Percentiles rank a stretch among this genome's conserved stretches.
phyloP scores from a whole-genome alignment of 2,113 vertebrate species.

The Glaucomys volans region DNA sequence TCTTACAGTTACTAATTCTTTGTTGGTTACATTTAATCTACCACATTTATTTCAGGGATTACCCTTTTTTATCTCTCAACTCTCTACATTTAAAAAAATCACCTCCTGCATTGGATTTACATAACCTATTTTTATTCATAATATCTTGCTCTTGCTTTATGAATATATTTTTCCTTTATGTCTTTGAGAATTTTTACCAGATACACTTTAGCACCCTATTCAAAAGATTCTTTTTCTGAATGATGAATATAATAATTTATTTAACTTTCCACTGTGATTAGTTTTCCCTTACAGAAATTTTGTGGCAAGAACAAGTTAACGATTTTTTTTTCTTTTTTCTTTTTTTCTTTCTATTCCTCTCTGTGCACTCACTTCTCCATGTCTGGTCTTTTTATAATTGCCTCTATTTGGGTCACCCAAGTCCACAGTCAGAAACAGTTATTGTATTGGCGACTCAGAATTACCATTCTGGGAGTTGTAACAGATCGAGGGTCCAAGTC shows the following conservation, averaged over 20 bases:
- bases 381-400: neutral
- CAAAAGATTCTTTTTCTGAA: neutral
- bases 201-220: neutral
- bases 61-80: neutral
- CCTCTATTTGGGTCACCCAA: neutral
- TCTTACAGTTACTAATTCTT: neutral
- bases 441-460: neutral
- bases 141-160: neutral
- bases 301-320: neutral
- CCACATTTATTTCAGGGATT: slow-evolving; percentile 2
- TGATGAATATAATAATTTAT: slow-evolving; percentile 17
- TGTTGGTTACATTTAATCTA: neutral
- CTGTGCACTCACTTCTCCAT: neutral
- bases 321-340: neutral
- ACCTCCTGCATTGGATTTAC: neutral
- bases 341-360: neutral
- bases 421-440: neutral
- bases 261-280: neutral
- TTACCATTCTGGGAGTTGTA: neutral
- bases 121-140: neutral
- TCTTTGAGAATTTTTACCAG: neutral
- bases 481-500: neutral
- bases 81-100: neutral
- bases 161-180: neutral
- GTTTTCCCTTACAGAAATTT: slow-evolving; percentile 19